Conservation (phyloP, 2,113 vertebrate genomes). For the Rhadina sibilatrix region DNA sequence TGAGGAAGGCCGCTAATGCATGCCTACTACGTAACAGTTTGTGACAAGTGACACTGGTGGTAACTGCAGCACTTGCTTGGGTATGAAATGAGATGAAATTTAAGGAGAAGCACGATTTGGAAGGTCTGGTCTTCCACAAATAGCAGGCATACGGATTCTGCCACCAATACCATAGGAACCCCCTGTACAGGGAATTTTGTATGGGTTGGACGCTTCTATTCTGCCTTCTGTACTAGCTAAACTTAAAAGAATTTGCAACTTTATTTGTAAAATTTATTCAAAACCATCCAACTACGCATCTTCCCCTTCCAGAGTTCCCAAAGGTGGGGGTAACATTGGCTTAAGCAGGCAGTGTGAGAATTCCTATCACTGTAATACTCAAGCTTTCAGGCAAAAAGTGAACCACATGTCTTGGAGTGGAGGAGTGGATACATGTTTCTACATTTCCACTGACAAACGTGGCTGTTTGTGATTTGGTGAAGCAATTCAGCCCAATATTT, state of each 20-base stretch:
- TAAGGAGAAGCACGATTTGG: not conserved
- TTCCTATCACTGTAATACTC: not conserved
- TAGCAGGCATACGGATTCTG: not conserved
- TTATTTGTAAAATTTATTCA: not conserved
- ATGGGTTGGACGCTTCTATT: accelerated
- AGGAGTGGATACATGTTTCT: not conserved
- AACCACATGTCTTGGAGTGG: not conserved
- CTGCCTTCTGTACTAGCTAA: not conserved
- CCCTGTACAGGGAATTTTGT: not conserved
- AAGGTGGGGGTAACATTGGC: not conserved
- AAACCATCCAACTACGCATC: not conserved
- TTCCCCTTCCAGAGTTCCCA: not conserved
- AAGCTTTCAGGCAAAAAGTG: not conserved
- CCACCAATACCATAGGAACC: not conserved
- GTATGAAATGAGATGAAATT: not conserved
- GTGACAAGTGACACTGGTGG: not conserved
- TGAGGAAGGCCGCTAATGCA: accelerated
- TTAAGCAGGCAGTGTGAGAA: not conserved
- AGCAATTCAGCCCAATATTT: not conserved
- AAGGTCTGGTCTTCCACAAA: not conserved
- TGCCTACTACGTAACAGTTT: not conserved
- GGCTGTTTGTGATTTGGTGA: not conserved
- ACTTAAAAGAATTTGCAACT: not conserved
- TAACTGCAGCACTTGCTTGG: not conserved
- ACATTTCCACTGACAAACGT: accelerated